Evolutionary conservation across 2,797 vertebrate species (phyloP).

Genomic region (Remorina albescens): DNA sequence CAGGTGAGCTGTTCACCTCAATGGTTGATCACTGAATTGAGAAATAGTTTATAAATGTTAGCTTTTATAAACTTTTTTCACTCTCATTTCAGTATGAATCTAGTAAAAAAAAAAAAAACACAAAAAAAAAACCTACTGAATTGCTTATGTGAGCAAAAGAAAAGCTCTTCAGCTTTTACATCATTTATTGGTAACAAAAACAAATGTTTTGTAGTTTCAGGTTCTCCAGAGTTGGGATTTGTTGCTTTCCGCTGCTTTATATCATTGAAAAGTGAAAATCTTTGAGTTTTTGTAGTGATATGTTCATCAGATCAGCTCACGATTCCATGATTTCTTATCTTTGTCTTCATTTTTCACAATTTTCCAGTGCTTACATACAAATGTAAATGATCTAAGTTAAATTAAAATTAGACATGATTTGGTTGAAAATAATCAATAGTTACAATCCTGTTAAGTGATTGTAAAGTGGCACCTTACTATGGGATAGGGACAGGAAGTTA

Average conservation of each 20-base stretch:
- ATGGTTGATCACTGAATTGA: background rate
- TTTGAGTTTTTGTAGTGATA: too few species aligned
- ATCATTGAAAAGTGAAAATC: too few species aligned
- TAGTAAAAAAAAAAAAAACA: background rate
- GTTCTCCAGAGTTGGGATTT: background rate
- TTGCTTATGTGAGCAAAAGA: background rate
- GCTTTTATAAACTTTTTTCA: background rate
- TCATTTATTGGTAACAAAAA: background rate
- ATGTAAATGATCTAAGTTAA: background rate
- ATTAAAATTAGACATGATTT: background rate
- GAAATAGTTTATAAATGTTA: too few species aligned
- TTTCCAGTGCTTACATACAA: background rate
- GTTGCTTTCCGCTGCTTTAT: background rate
- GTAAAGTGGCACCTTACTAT: too few species aligned
- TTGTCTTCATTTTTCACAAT: too few species aligned
- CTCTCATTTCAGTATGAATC: background rate
- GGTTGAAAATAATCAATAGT: background rate
- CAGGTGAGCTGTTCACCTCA: constrained; percentile 83
- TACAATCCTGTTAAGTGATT: background rate
- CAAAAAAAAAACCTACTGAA: background rate
- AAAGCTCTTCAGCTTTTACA: too few species aligned
- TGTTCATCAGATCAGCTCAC: too few species aligned
- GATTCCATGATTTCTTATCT: too few species aligned
- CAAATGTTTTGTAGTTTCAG: background rate
- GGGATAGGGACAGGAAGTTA: background rate